These are phyloP conservation scores for Atta colombica DNA, from an alignment of 1,140 invertebrate species.

Conservation along the genomic window DNA sequence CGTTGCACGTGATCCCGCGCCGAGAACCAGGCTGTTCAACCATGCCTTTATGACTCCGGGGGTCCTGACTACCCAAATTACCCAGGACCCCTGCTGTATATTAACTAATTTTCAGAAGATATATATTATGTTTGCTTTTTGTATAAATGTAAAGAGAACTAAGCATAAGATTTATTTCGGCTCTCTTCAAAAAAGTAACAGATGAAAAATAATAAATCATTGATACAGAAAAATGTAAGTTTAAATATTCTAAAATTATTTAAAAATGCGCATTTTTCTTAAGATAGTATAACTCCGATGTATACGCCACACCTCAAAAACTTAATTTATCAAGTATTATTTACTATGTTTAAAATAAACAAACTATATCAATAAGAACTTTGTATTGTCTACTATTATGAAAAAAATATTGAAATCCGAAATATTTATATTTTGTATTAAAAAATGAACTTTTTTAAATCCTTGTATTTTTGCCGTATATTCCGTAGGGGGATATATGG, in stretches of 20 bases:
- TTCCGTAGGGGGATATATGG: too few species aligned
- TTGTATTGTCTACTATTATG: too few species aligned
- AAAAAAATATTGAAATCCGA: too few species aligned
- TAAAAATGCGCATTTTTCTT: neutral
- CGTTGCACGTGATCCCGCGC: conserved; percentile 51
- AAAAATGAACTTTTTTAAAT: too few species aligned
- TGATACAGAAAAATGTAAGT: neutral
- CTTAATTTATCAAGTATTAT: too few species aligned
- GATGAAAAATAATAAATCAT: neutral
- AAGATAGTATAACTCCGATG: neutral
- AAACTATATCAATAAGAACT: too few species aligned
- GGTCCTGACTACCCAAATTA: conserved; percentile 16
- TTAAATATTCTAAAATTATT: neutral
- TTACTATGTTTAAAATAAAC: too few species aligned
- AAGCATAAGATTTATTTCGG: too few species aligned
- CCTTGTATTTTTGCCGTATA: too few species aligned
- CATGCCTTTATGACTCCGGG: conserved; percentile 37
- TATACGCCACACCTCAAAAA: too few species aligned
- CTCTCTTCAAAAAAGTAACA: neutral
- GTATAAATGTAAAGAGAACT: neutral
- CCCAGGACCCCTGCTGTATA: conserved; percentile 2
- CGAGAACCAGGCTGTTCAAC: conserved; percentile 19
- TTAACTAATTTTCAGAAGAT: conserved; percentile 49
- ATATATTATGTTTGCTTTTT: conserved; percentile 5
- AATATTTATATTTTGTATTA: too few species aligned